Evolutionary conservation across 64 coral and sea anemone genomes (phyloP).

Genomic region (Montipora efflorescens): DNA sequence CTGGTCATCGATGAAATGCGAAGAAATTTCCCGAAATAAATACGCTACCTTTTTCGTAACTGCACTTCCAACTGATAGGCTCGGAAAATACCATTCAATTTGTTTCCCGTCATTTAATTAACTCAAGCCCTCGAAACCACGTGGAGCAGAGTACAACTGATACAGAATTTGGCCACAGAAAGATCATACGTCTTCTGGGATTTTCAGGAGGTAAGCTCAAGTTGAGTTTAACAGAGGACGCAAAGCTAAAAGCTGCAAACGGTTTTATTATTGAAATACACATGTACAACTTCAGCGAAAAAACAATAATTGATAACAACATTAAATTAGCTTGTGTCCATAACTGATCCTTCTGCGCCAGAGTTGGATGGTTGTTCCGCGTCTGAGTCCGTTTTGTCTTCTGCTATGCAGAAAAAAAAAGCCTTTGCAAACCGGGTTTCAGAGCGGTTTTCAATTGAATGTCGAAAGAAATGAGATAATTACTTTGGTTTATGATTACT

Average conservation of each 20-base stretch:
- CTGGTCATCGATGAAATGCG: no score
- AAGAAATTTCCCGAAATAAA: background rate
- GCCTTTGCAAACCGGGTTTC: background rate
- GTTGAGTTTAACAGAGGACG: no score
- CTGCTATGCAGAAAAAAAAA: background rate
- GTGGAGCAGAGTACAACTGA: no score
- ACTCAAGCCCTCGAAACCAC: no score
- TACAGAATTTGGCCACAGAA: no score
- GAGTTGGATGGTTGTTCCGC: background rate
- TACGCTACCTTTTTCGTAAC: background rate
- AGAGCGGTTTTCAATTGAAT: no score
- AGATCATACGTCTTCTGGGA: no score
- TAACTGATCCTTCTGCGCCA: background rate
- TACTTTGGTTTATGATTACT: no score
- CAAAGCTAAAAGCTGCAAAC: background rate
- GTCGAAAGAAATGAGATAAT: no score
- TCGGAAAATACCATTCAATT: background rate
- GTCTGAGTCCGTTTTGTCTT: slow-evolving; percentile 36
- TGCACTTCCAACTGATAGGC: background rate
- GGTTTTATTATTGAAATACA: background rate
- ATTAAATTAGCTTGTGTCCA: slow-evolving; percentile 35
- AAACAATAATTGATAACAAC: background rate
- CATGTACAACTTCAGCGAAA: background rate
- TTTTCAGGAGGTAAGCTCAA: no score
- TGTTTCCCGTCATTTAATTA: no score